These are phyloP conservation scores for Cantharis nigra DNA, from an alignment of 2,888 invertebrate species.

Conservation along the genomic window DNA sequence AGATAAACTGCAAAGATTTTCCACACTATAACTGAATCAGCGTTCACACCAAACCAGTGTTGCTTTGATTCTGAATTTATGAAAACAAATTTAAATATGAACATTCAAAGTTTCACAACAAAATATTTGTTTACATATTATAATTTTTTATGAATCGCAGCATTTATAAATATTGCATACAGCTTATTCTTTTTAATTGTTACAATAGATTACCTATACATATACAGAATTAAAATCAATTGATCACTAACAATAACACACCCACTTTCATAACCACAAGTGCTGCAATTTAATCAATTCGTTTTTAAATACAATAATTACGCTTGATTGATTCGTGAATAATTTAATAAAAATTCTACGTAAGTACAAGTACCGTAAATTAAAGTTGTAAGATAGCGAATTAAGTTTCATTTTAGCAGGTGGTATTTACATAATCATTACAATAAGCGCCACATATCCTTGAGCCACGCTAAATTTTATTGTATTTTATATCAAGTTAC, in stretches of 20 bases:
- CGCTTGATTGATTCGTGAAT: conserved; percentile 18
- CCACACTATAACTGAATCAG: neutral
- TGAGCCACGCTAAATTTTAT: neutral
- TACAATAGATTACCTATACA: neutral
- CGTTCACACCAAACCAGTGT: neutral
- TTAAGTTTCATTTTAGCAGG: neutral
- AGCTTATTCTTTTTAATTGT: neutral
- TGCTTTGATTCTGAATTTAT: neutral
- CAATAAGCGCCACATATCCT: neutral
- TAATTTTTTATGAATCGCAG: neutral
- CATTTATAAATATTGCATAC: neutral
- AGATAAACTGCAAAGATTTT: neutral
- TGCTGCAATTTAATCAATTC: conserved; percentile 12
- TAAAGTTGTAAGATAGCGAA: conserved; percentile 13
- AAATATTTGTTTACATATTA: neutral
- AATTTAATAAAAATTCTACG: conserved; percentile 3
- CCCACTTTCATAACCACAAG: conserved; percentile 2
- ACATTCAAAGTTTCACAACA: neutral
- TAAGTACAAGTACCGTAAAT: conserved; percentile 9
- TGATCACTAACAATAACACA: neutral
- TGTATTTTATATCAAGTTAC: neutral
- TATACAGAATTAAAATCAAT: neutral
- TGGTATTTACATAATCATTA: neutral
- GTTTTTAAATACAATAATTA: conserved; percentile 14
- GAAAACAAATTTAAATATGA: neutral